Evolutionary conservation across 2,888 invertebrate genomes (phyloP).

Genomic region (Serripes groenlandicus): DNA sequence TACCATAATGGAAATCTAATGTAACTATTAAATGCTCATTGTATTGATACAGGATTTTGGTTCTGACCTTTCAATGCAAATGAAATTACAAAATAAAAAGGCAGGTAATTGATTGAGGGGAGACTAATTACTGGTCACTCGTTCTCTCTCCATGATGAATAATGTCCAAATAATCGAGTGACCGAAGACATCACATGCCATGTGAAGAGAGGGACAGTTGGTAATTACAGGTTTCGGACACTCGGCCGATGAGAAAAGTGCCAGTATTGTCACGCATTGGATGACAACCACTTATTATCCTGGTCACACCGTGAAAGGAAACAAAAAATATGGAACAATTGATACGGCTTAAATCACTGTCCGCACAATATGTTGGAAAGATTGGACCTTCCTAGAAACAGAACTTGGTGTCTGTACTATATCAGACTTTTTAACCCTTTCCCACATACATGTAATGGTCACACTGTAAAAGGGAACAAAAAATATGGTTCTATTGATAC

Average conservation of each 20-base stretch:
- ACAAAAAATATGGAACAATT: constrained; percentile 30
- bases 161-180: constrained; percentile 26
- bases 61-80: constrained; percentile 5
- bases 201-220: constrained; percentile 26
- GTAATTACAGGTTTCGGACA: constrained; percentile 20
- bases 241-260: constrained; percentile 49
- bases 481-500: constrained; percentile 26
- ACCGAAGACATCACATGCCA: constrained; percentile 22
- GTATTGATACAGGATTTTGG: no score
- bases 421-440: no score
- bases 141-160: constrained; percentile 21
- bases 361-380: constrained; percentile 40
- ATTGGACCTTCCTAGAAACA: constrained; percentile 11
- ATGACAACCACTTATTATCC: constrained; percentile 45
- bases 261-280: constrained; percentile 31
- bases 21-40: no score
- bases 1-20: no score
- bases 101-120: constrained; percentile 41
- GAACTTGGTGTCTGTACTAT: neutral
- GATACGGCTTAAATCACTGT: constrained; percentile 24
- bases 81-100: constrained; percentile 35
- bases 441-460: no score
- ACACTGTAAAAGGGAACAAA: constrained; percentile 29
- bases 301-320: constrained; percentile 28
- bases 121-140: constrained; percentile 46